These are phyloP conservation scores for Neodiprion lecontei DNA, from an alignment of 1,140 invertebrate species.

Conservation along the genomic window DNA sequence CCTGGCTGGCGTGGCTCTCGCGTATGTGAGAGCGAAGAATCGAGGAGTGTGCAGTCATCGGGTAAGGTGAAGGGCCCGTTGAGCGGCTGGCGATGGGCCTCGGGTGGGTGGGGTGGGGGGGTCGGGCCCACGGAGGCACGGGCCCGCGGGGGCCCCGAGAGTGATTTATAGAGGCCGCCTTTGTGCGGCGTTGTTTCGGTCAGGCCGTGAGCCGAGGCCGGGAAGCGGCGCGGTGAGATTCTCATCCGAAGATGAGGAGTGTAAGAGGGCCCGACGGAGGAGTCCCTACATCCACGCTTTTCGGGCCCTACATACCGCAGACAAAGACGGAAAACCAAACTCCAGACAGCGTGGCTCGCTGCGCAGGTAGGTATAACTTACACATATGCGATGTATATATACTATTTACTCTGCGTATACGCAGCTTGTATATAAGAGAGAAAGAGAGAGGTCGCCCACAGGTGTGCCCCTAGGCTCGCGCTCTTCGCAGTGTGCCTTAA, in stretches of 20 bases:
- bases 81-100: conserved; percentile 13
- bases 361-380: not conserved
- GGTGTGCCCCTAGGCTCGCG: conserved; percentile 27
- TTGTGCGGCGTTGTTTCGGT: conserved; percentile 35
- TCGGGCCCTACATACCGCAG: conserved; percentile 13
- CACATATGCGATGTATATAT: too few relatives aligned
- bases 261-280: conserved; percentile 8
- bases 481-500: conserved; percentile 14
- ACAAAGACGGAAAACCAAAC: conserved; percentile 25
- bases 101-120: conserved; percentile 9
- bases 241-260: conserved; percentile 24
- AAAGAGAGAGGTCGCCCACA: conserved; percentile 21
- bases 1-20: not conserved
- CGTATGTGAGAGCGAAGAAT: not conserved
- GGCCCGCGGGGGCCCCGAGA: conserved; percentile 20
- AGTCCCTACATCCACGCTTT: not conserved
- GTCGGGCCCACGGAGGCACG: conserved; percentile 24
- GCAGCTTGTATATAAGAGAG: not conserved
- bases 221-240: conserved; percentile 15
- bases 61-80: conserved; percentile 1
- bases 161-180: conserved; percentile 44
- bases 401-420: not conserved
- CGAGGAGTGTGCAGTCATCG: not conserved
- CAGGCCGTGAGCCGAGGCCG: conserved; percentile 23
- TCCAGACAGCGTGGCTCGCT: conserved; percentile 43